phyloP scores from a whole-genome alignment of 2,888 invertebrate species.

The Microchrysa polita region DNA sequence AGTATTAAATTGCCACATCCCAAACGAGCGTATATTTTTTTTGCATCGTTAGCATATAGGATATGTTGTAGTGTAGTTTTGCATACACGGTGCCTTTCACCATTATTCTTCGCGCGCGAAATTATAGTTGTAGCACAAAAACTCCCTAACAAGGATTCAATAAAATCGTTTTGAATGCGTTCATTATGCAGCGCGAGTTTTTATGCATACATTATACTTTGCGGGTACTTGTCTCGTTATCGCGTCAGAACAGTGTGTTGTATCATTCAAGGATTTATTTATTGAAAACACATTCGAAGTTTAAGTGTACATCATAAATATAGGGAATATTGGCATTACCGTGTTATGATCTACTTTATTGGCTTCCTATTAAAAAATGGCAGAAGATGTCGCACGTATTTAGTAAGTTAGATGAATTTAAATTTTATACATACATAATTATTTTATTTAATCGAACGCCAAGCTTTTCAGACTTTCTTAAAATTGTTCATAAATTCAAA shows the following conservation, averaged over 20 bases:
- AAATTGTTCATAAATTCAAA: no score
- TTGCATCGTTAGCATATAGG: constrained; percentile 10
- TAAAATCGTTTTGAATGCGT: constrained; percentile 40
- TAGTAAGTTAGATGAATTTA: no score
- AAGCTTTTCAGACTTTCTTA: no score
- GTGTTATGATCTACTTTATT: no score
- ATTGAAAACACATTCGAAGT: background rate
- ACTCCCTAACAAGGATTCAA: constrained; percentile 49
- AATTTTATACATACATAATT: no score
- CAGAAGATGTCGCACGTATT: no score
- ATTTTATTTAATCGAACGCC: no score
- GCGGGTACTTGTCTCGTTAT: constrained; percentile 10
- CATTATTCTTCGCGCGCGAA: constrained; percentile 42
- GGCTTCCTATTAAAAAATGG: no score
- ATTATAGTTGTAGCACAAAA: constrained; percentile 48
- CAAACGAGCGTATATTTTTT: constrained; percentile 10
- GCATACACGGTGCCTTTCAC: no score
- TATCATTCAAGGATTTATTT: background rate
- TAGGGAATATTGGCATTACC: no score
- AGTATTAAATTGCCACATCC: constrained; percentile 44
- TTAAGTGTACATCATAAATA: no score
- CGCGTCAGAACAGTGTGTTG: background rate
- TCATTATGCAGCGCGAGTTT: background rate
- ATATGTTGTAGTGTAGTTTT: constrained; percentile 36
- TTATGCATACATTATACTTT: background rate